Evolutionary conservation across 1,140 invertebrate species (phyloP).

Genomic region (Drosophila sp.): DNA sequence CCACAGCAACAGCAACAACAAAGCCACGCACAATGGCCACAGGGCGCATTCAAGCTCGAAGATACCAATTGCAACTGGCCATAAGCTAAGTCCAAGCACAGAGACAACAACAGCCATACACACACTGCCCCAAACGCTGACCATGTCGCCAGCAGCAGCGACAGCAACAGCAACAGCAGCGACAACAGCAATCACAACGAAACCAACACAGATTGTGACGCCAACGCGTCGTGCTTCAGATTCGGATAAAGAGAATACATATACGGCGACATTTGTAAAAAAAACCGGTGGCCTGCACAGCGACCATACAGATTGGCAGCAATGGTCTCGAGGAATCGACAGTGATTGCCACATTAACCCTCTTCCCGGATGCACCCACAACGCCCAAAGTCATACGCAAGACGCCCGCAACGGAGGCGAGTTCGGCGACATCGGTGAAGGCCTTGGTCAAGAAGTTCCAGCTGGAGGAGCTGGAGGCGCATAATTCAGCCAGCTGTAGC

Average conservation of each 20-base stretch:
- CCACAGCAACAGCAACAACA: conserved; percentile 22
- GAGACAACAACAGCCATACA: conserved; percentile 67
- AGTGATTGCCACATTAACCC: conserved; percentile 71
- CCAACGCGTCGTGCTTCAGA: conserved; percentile 75
- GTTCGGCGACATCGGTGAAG: conserved; percentile 78
- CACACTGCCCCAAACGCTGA: conserved; percentile 53
- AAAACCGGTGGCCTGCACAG: conserved; percentile 58
- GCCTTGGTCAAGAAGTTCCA: conserved; percentile 84
- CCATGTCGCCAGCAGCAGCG: conserved; percentile 32
- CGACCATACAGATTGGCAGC: conserved; percentile 65
- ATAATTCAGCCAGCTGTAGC: conserved; percentile 15
- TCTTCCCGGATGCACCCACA: conserved; percentile 87
- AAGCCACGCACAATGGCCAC: conserved; percentile 54
- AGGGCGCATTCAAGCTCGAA: conserved; percentile 42
- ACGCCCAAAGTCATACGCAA: conserved; percentile 86
- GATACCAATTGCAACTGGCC: conserved; percentile 59
- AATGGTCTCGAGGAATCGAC: conserved; percentile 65
- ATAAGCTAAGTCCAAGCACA: conserved; percentile 55
- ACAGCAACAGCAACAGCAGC: conserved; percentile 12
- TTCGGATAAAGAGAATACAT: conserved; percentile 83
- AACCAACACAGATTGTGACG: conserved; percentile 71
- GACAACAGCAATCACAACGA: conserved; percentile 17
- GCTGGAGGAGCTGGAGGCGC: conserved; percentile 61
- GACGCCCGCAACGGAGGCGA: conserved; percentile 71
- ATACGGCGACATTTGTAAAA: conserved; percentile 74